These are phyloP conservation scores for Danio choprae DNA, from an alignment of 2,797 vertebrate species.

Conservation along the genomic window DNA sequence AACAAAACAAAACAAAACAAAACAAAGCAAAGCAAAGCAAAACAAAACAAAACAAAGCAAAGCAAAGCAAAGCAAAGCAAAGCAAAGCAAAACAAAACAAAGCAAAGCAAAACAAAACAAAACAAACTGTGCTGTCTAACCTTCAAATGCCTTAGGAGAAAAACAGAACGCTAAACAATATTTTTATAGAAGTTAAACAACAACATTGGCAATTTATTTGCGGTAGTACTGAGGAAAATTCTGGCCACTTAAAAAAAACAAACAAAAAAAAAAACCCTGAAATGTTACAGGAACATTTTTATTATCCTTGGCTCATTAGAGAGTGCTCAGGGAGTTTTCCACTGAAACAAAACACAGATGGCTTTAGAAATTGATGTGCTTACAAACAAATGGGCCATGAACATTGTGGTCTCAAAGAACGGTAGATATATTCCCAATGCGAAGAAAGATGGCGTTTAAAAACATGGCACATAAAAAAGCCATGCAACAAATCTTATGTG, in stretches of 20 bases:
- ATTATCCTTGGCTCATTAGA: constrained; percentile 66
- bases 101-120: no score
- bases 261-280: constrained; percentile 32
- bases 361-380: constrained; percentile 70
- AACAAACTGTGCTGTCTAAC: no score
- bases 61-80: no score
- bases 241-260: constrained; percentile 59
- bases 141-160: no score
- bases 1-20: no score
- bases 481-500: neutral
- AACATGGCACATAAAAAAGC: neutral
- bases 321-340: constrained; percentile 69
- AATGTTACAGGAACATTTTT: constrained; percentile 63
- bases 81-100: no score
- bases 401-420: constrained; percentile 62
- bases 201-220: constrained; percentile 1
- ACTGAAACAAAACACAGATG: constrained; percentile 72
- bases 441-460: constrained; percentile 50
- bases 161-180: neutral
- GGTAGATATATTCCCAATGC: constrained; percentile 52
- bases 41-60: no score
- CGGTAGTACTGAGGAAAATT: constrained; percentile 60
- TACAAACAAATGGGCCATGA: constrained; percentile 74
- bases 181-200: neutral
- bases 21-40: no score